A percentile compares a stretch with the other conserved stretches of the same genome.
phyloP scores from a whole-genome alignment of 2,888 invertebrate genomes.

The Steinernema hermaphroditum region DNA sequence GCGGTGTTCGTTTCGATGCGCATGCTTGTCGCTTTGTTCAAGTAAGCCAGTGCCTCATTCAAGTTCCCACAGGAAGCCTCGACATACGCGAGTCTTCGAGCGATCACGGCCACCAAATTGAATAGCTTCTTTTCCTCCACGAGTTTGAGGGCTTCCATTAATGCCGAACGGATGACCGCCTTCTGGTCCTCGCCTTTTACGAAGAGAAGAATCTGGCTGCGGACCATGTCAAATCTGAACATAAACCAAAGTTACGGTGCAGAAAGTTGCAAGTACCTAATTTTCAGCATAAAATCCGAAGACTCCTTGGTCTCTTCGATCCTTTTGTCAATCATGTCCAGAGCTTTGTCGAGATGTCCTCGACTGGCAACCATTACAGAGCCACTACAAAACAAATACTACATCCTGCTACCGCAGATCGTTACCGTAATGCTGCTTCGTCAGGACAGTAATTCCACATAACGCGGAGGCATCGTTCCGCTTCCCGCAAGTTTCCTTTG shows the following conservation, averaged over 20 bases:
- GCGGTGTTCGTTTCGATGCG: neutral
- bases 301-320: neutral
- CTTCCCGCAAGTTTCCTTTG: conserved; percentile 10
- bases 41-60: neutral
- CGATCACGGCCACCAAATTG: conserved; percentile 5
- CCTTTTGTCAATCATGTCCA: neutral
- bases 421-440: conserved; percentile 7
- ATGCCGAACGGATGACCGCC: neutral
- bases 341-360: neutral
- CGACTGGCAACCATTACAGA: neutral
- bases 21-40: neutral
- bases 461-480: neutral
- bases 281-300: neutral
- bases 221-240: conserved; percentile 13
- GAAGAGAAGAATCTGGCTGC: neutral
- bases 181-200: neutral
- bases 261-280: neutral
- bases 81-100: neutral
- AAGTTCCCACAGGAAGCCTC: neutral
- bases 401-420: neutral
- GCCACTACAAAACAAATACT: neutral
- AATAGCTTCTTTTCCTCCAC: neutral
- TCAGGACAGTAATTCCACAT: conserved; percentile 18
- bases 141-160: neutral
- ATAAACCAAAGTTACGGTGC: neutral